Conservation (phyloP, 2,797 vertebrate genomes). For the Linurgus olivaceus region DNA sequence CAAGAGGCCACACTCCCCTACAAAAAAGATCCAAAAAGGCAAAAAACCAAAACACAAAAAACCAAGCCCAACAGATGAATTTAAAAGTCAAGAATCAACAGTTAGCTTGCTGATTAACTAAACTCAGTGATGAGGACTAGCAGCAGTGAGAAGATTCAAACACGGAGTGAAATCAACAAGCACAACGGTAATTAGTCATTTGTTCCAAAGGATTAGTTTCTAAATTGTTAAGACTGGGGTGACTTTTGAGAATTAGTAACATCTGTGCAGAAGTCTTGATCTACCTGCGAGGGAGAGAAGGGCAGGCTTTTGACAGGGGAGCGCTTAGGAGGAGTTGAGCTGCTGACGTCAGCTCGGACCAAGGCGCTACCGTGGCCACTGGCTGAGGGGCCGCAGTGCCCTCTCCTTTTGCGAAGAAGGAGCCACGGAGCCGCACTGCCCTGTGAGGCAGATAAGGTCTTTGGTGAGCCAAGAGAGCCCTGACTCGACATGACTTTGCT, state of each 20-base stretch:
- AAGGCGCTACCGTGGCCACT: conserved; percentile 73
- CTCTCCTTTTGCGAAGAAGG: conserved; percentile 77
- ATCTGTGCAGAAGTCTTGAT: conserved; percentile 78
- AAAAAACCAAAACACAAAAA: neutral
- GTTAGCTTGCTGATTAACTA: conserved; percentile 52
- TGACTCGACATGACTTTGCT: conserved; percentile 69
- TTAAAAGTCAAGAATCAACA: conserved; percentile 54
- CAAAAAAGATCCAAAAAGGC: conserved; percentile 18
- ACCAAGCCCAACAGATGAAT: neutral
- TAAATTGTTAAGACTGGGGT: conserved; percentile 77
- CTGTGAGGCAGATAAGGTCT: conserved; percentile 77
- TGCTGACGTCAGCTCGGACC: conserved; percentile 79
- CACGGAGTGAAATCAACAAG: conserved; percentile 69
- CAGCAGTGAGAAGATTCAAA: conserved; percentile 65
- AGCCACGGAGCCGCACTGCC: conserved; percentile 71
- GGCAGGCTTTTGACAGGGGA: conserved; percentile 87
- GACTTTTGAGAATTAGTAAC: conserved; percentile 80
- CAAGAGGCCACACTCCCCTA: conserved; percentile 10
- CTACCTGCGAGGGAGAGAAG: conserved; percentile 95
- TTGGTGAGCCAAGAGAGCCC: conserved; percentile 71
- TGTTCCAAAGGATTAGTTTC: conserved; percentile 82
- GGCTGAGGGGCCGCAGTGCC: conserved; percentile 71
- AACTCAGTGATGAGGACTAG: conserved; percentile 33
- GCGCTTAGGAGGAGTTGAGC: conserved; percentile 82
- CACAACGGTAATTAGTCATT: conserved; percentile 79